Conservation (phyloP, 2,113 vertebrate species). For the Mohoua ochrocephala region DNA sequence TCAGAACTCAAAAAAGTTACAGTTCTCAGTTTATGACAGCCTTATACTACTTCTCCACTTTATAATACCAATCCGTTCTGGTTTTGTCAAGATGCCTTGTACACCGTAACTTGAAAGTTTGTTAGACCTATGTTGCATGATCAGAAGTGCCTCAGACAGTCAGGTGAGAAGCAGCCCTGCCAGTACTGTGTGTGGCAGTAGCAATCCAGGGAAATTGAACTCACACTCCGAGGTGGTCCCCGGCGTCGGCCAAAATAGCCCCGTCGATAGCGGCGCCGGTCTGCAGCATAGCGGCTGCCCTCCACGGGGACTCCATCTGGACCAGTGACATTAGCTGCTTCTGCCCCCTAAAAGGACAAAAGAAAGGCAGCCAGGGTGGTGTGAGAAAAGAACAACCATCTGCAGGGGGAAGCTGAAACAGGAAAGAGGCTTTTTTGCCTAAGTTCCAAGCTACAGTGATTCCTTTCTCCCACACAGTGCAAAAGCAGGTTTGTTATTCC, state of each 20-base stretch:
- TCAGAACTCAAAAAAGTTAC: not conserved
- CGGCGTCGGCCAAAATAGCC: conserved; percentile 84
- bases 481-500: not conserved
- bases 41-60: not conserved
- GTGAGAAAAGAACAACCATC: not conserved
- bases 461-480: not conserved
- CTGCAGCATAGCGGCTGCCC: conserved; percentile 92
- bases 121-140: not conserved
- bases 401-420: not conserved
- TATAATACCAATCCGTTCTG: not conserved
- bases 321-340: conserved; percentile 93
- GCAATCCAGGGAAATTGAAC: not conserved
- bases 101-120: not conserved
- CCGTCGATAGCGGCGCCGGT: conserved; percentile 87
- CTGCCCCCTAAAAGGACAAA: conserved; percentile 80
- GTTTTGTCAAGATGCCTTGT: not conserved
- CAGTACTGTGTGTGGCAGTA: not conserved
- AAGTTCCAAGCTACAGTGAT: not conserved
- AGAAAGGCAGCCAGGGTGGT: not conserved
- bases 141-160: conserved; percentile 30
- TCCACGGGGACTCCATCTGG: conserved; percentile 90
- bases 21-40: fast-evolving
- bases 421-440: not conserved
- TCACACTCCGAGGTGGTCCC: conserved; percentile 71
- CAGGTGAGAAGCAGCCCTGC: conserved; percentile 9